Evolutionary conservation across 2,888 invertebrate genomes (phyloP).

Genomic region (Drepanosiphum platanoidis): DNA sequence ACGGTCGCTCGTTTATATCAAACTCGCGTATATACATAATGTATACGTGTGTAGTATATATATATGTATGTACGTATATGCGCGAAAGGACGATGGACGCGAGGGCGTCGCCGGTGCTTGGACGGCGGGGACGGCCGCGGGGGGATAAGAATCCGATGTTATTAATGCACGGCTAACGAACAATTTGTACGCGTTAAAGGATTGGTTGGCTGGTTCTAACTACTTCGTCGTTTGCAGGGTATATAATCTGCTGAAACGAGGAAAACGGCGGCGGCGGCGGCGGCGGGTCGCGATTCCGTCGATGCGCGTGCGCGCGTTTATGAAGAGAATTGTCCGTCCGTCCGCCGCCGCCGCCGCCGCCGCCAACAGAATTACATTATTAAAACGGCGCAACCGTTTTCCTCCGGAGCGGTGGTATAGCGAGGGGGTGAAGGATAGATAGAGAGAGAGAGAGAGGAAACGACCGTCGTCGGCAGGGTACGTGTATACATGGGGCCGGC

Average conservation of each 20-base stretch:
- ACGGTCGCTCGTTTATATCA: neutral
- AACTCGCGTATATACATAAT: neutral
- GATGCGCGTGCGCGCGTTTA: conserved; percentile 49
- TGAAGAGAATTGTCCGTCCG: conserved; percentile 44
- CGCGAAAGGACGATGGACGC: neutral
- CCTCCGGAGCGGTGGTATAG: neutral
- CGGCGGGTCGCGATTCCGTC: neutral
- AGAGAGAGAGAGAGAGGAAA: neutral
- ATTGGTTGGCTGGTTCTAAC: conserved; percentile 55
- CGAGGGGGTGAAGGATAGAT: neutral
- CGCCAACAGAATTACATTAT: conserved; percentile 59
- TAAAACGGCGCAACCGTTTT: conserved; percentile 47
- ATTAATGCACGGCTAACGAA: conserved; percentile 61
- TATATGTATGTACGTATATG: no score
- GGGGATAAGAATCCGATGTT: conserved; percentile 56
- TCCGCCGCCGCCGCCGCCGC: conserved; percentile 3
- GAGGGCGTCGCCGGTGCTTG: neutral
- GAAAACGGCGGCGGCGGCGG: conserved; percentile 29
- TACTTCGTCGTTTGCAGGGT: conserved; percentile 60
- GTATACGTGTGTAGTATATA: no score
- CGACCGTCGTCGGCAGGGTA: neutral
- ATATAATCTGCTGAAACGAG: conserved; percentile 58
- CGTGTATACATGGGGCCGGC: conserved; percentile 10
- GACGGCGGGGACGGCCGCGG: neutral
- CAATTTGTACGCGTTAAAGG: conserved; percentile 62